Evolutionary conservation across 2,888 invertebrate genomes (phyloP), one percentile per base, ranked within the genome.

Genomic region (Chrysodeixis includens): DNA sequence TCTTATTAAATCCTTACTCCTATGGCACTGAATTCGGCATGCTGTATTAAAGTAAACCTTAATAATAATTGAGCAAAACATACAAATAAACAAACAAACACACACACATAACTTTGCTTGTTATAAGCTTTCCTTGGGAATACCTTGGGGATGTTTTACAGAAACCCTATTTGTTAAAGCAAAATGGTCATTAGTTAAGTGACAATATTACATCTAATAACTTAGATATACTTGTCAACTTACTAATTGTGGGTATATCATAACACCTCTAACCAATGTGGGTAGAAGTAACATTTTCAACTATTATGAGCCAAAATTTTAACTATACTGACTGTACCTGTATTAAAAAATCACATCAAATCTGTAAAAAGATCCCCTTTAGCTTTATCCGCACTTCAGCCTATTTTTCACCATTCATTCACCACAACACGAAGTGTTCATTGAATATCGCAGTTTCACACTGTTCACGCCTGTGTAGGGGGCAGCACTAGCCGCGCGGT

Each of bases 401-500:
- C 6, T 32, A 5, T n/a, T n/a, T 9, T 20, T 9, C 9, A 18
- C 3, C 40, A 35, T 51, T 44, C 0, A 32, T 7, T 26, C n/a
- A n/a, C 30, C 58, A 56, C 32, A 16, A n/a, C 32, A 35, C 26
- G 46, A 40, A 10, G n/a, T 0, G 30, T 57, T 40, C 51, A 12
- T 16, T 26, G n/a, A n/a, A n/a, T 26, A 18, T 8, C 65, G 60
- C 1, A 65, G 52, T n/a, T 54, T 35, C 0, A 35, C 52, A 66
- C 63, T 26, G 22, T 61, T 73, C 71, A 90, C 14, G 89, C 89
- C 30, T 89, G 89, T 5, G 83, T 74, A 22, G 79, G 86, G 49
- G 71, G 91, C 26, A 90, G 78, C 6, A 89, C 90, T 3, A 93
- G 79, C n/a, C 91, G 82, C 10, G 92, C 90, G 0, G 93, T 92